phyloP scores from a whole-genome alignment of 2,888 invertebrate genomes.

The Drepanosiphum platanoidis region DNA sequence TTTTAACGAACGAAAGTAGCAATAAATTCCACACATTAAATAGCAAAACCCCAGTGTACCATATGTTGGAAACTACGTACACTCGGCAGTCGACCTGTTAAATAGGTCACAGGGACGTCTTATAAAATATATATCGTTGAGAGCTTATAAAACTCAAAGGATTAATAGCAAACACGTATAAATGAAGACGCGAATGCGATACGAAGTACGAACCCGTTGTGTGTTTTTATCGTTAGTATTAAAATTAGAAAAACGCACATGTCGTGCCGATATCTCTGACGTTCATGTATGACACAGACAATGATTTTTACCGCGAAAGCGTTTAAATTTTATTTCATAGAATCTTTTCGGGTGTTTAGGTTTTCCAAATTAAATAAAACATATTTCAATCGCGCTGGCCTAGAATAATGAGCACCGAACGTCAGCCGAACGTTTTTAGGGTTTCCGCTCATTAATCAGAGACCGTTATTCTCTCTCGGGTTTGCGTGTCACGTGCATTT shows the following conservation, averaged over 20 bases:
- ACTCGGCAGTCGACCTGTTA: too few relatives aligned
- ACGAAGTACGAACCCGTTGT: not conserved
- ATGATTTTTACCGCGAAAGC: not conserved
- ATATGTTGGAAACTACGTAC: too few relatives aligned
- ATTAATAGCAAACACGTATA: not conserved
- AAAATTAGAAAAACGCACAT: not conserved
- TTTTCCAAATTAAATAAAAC: too few relatives aligned
- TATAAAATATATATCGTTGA: not conserved
- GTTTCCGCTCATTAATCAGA: not conserved
- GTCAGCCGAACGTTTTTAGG: not conserved
- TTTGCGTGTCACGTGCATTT: not conserved
- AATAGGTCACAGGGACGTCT: not conserved
- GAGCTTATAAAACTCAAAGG: not conserved
- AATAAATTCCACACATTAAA: too few relatives aligned
- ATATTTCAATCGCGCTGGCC: not conserved
- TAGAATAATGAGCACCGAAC: not conserved
- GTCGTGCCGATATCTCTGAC: not conserved
- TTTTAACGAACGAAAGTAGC: too few relatives aligned
- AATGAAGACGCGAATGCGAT: not conserved
- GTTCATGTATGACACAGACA: too few relatives aligned
- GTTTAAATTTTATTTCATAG: not conserved
- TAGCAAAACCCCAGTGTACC: too few relatives aligned
- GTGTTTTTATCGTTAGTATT: not conserved
- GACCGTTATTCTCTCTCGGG: not conserved
- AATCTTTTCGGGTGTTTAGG: too few relatives aligned